Evolutionary conservation across 2,888 invertebrate species (phyloP), one percentile per base, ranked within the genome.

Genomic region (Amblyjoppa fuscipennis): DNA sequence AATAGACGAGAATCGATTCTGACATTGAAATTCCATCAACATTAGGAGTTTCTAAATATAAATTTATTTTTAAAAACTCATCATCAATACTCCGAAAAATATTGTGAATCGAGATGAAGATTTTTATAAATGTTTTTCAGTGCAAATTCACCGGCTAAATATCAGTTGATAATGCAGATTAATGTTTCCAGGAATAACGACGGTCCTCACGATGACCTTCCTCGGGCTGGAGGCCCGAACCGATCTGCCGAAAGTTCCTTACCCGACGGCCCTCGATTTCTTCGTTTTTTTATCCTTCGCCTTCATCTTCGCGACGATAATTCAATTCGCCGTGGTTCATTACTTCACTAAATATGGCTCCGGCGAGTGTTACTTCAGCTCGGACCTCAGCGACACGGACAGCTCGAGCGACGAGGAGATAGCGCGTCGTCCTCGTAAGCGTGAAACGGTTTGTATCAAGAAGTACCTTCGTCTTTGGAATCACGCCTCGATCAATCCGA

Each of bases 341-440:
- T 97, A 97, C 93, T 97, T 97, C 93, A 97, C 97, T n/a, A 98
- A 97, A 94, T 96, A 97, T 89, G 97, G 97, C 34, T 97, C 96
- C 5, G 97, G 97, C 0, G 97, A 97, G 92, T 96, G 96, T 90
- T 97, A 97, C 93, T 97, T 97, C 92, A 96, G 96, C 84, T 95
- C 96, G 0, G 96, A 97, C 89, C 94, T 95, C 89, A 96, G 95
- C 88, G 92, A 92, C 66, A 95, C 96, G 3, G 96, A 96, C 64
- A 95, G 96, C 3, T 96, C 96, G 61, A 94, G 94, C 75, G 96
- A 95, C 13, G 95, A 95, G 25, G 91, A 90, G 66, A 61, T 84
- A 6, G 83, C 85, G 64, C 87, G 87, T 83, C 86, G 81, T 28
- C 84, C 88, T 28, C 87, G 86, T 51, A 89, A 85, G 56, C 88